These are phyloP conservation scores for Huso huso DNA, from an alignment of 2,797 vertebrate species.

Conservation along the genomic window DNA sequence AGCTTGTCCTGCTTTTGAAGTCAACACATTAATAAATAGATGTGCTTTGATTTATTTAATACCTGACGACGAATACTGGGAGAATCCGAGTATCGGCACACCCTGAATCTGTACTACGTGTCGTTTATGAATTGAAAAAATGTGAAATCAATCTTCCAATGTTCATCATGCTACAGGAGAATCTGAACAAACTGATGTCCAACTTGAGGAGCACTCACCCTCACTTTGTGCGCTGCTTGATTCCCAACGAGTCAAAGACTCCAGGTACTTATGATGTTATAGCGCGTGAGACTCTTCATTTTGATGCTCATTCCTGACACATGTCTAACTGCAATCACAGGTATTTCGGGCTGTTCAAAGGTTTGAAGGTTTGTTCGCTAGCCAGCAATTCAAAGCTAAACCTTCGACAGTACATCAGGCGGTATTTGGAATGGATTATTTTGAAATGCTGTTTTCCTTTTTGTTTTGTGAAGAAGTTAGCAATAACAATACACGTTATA, in stretches of 20 bases:
- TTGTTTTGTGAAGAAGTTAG: no score
- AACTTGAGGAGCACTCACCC: constrained; percentile 59
- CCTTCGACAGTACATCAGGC: not conserved
- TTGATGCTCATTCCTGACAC: no score
- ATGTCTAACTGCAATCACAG: not conserved
- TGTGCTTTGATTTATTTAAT: constrained; percentile 5
- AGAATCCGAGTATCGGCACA: no score
- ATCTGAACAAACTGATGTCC: constrained; percentile 62
- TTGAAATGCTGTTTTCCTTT: no score
- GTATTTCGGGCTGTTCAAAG: not conserved
- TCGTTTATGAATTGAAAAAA: not conserved
- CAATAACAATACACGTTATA: no score
- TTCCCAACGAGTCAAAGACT: constrained; percentile 64
- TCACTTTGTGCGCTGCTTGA: constrained; percentile 64
- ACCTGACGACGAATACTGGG: no score
- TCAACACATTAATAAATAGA: no score
- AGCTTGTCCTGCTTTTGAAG: no score
- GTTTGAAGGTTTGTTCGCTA: not conserved
- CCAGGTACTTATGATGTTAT: constrained; percentile 38
- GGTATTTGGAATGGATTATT: no score
- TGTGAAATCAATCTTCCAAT: not conserved
- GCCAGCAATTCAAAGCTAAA: not conserved
- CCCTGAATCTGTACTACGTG: no score
- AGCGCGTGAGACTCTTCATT: no score
- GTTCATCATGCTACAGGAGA: constrained; percentile 42